Conservation (phyloP, 2,888 invertebrate genomes). For the Nemotelus pantherinus region DNA sequence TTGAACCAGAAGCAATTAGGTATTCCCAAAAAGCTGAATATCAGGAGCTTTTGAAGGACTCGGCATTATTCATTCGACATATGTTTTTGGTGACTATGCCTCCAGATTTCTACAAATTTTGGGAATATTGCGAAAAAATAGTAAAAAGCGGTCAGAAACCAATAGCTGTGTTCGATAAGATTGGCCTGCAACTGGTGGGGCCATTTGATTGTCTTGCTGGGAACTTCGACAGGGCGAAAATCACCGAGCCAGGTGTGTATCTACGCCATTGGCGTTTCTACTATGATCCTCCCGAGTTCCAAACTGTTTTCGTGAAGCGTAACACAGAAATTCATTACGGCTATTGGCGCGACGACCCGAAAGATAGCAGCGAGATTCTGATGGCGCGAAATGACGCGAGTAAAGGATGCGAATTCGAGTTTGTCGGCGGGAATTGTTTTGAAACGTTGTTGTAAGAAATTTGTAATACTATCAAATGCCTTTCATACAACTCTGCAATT, state of each 20-base stretch:
- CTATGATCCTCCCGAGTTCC: constrained; percentile 95
- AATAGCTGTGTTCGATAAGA: constrained; percentile 71
- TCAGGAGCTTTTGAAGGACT: constrained; percentile 66
- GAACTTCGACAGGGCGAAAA: constrained; percentile 67
- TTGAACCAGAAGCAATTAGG: constrained; percentile 53
- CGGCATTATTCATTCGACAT: constrained; percentile 71
- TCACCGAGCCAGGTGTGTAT: constrained; percentile 71
- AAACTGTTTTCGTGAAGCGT: constrained; percentile 79
- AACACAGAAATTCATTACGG: constrained; percentile 84
- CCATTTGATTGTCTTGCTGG: constrained; percentile 85
- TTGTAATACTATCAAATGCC: not conserved
- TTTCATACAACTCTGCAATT: constrained; percentile 33
- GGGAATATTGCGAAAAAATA: constrained; percentile 75
- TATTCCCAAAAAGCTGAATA: constrained; percentile 60
- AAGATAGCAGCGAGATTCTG: constrained; percentile 75
- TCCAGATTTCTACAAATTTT: constrained; percentile 86
- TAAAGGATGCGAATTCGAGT: constrained; percentile 74
- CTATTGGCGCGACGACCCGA: constrained; percentile 87
- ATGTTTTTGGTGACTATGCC: constrained; percentile 89
- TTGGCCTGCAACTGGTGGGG: constrained; percentile 81
- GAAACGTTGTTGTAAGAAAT: constrained; percentile 57
- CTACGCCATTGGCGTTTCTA: constrained; percentile 89
- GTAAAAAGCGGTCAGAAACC: constrained; percentile 67
- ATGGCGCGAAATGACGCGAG: constrained; percentile 79
- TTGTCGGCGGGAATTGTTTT: constrained; percentile 69